Conservation (phyloP, 2,888 invertebrate genomes). For the Dynastes tityus region DNA sequence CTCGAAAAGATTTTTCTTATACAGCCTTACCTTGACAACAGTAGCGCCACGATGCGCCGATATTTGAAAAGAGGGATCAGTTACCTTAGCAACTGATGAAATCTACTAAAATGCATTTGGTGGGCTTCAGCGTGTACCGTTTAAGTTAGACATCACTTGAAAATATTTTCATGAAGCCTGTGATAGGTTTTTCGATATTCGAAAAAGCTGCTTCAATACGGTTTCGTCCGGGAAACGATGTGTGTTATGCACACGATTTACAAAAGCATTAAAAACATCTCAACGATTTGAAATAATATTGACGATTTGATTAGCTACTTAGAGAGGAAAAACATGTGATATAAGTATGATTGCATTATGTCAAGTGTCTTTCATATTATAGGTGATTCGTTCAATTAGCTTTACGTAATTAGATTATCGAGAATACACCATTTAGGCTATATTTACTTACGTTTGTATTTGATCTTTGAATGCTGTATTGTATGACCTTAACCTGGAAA, state of each 20-base stretch:
- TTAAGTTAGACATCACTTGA: slow-evolving; percentile 12
- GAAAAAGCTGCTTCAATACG: neutral
- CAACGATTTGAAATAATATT: neutral
- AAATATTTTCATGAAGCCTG: slow-evolving; percentile 44
- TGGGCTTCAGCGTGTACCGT: slow-evolving; percentile 28
- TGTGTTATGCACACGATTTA: neutral
- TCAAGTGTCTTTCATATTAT: neutral
- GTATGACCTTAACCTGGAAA: slow-evolving; percentile 13
- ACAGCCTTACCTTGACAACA: neutral
- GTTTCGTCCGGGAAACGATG: neutral
- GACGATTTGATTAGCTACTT: neutral
- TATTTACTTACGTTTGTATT: neutral
- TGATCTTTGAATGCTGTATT: neutral
- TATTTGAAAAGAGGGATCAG: slow-evolving; percentile 24
- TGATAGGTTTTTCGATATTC: slow-evolving; percentile 3
- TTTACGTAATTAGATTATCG: neutral
- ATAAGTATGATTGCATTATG: neutral
- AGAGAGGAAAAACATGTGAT: too few species aligned
- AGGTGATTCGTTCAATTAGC: neutral
- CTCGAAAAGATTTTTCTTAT: neutral
- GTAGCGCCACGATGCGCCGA: neutral
- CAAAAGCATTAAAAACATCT: neutral
- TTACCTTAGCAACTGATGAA: slow-evolving; percentile 45
- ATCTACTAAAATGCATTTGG: slow-evolving; percentile 20
- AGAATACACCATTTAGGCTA: neutral